Evolutionary conservation across 1,140 invertebrate genomes (phyloP).

Genomic region (Tribolium madens): DNA sequence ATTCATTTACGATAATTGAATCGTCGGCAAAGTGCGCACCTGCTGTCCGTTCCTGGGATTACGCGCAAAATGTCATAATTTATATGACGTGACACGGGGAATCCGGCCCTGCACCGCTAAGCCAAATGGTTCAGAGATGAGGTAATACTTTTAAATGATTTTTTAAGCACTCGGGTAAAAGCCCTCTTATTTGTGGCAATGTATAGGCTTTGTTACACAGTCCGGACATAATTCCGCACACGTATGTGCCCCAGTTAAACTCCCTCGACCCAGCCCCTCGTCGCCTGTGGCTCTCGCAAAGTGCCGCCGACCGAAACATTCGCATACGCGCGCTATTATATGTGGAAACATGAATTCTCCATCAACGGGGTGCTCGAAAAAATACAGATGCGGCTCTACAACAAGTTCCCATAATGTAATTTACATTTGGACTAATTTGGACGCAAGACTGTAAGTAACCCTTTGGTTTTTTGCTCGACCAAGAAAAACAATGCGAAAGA

Average conservation of each 20-base stretch:
- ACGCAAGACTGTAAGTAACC: not conserved
- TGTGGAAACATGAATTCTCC: slow-evolving; percentile 47
- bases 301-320: slow-evolving; percentile 46
- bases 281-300: slow-evolving; percentile 40
- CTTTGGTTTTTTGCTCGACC: not conserved
- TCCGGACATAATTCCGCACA: slow-evolving; percentile 44
- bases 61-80: slow-evolving; percentile 18
- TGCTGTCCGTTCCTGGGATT: slow-evolving; percentile 20
- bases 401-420: slow-evolving; percentile 39
- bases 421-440: slow-evolving; percentile 41
- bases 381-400: slow-evolving; percentile 37
- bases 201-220: slow-evolving; percentile 46
- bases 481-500: not conserved
- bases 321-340: slow-evolving; percentile 43
- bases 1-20: slow-evolving; percentile 33
- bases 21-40: slow-evolving; percentile 13
- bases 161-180: slow-evolving; percentile 44
- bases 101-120: not conserved
- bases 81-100: not conserved
- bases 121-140: slow-evolving; percentile 4
- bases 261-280: slow-evolving; percentile 2
- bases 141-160: slow-evolving; percentile 46
- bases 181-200: slow-evolving; percentile 42
- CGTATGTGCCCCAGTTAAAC: slow-evolving; percentile 39
- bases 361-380: slow-evolving; percentile 42